These are phyloP conservation scores for Fukomys damarensis DNA, from an alignment of 2,113 vertebrate species.

Conservation along the genomic window DNA sequence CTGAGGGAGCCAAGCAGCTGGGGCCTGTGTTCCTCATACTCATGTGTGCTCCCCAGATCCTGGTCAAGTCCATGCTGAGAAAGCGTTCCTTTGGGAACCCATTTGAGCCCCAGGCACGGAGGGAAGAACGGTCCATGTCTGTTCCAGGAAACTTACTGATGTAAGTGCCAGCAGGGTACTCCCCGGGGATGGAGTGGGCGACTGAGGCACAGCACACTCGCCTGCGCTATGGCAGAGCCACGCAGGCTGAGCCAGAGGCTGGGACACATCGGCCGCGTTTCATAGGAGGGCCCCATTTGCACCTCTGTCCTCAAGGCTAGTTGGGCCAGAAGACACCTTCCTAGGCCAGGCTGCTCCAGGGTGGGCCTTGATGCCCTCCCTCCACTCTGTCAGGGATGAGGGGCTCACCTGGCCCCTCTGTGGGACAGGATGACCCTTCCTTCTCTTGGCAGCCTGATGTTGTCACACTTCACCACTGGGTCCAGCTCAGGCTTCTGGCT, in stretches of 20 bases:
- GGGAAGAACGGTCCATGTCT: constrained; percentile 97
- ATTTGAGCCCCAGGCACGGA: constrained; percentile 92
- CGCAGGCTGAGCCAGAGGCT: not conserved
- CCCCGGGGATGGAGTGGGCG: not conserved
- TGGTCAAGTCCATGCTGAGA: constrained; percentile 98
- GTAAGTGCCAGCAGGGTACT: constrained; percentile 87
- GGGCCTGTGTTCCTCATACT: not conserved
- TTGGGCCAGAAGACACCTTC: not conserved
- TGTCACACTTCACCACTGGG: not conserved
- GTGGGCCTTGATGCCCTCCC: not conserved
- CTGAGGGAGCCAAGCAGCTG: not conserved
- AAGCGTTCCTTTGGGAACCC: constrained; percentile 99
- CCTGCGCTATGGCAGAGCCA: not conserved
- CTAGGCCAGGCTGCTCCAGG: not conserved
- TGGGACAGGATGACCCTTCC: not conserved
- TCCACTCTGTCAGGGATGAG: not conserved
- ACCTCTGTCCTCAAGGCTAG: no score
- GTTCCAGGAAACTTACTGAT: constrained; percentile 94
- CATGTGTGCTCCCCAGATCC: constrained; percentile 87
- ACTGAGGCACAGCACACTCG: fast-evolving
- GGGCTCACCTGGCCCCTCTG: no score
- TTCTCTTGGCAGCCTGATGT: not conserved
- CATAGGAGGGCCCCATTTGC: not conserved
- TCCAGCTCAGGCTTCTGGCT: not conserved
- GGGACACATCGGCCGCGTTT: not conserved